phyloP scores from a whole-genome alignment of 2,797 vertebrate genomes.

The Periparus ater region DNA sequence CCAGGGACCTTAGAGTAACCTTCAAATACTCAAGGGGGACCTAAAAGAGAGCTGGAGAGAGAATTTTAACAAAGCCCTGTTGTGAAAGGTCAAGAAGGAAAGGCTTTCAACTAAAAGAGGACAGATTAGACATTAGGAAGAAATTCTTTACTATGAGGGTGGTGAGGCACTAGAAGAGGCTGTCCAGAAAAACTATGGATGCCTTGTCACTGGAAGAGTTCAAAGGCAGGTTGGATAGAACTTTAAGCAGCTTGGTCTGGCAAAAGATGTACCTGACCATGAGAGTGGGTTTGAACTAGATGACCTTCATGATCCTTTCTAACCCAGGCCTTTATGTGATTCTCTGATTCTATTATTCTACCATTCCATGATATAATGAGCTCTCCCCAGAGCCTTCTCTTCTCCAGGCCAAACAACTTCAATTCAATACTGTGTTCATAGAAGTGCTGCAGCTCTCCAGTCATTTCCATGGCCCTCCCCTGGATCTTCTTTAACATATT shows the following conservation, averaged over 20 bases:
- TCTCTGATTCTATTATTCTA: not conserved
- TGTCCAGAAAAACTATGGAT: not conserved
- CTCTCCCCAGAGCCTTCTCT: not conserved
- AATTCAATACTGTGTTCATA: fast-evolving
- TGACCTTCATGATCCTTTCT: not conserved
- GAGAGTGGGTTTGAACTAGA: fast-evolving
- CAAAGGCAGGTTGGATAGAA: not conserved
- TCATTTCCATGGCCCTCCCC: fast-evolving
- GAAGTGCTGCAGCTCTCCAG: not conserved
- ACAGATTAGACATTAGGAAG: not conserved
- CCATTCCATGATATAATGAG: not conserved
- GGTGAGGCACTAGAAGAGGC: not conserved
- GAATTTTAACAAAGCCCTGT: not conserved
- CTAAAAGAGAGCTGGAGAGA: not conserved
- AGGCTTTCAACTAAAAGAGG: not conserved
- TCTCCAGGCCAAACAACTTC: not conserved
- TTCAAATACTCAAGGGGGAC: fast-evolving
- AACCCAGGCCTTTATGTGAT: not conserved
- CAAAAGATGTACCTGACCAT: not conserved
- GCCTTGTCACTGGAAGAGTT: not conserved
- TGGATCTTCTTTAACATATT: not conserved
- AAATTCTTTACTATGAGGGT: not conserved
- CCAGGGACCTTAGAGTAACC: not conserved
- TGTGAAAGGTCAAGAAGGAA: not conserved
- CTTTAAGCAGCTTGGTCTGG: not conserved